Evolutionary conservation across 2,113 vertebrate genomes (phyloP).

Genomic region (Sminthopsis crassicaudata): DNA sequence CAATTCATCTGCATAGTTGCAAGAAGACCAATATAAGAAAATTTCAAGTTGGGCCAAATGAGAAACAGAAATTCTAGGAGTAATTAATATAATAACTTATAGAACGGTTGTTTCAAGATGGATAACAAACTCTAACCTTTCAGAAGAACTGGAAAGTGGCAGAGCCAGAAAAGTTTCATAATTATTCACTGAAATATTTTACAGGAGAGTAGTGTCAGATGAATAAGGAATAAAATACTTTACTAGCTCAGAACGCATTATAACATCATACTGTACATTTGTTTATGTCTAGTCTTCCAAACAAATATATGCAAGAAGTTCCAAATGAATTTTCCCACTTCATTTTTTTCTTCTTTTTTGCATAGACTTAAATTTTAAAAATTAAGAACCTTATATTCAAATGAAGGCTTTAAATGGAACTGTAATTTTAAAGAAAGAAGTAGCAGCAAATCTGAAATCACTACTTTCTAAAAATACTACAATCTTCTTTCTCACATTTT

Average conservation of each 20-base stretch:
- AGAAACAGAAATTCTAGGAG: background rate
- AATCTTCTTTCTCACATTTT: background rate
- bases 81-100: background rate
- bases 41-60: background rate
- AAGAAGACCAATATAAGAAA: background rate
- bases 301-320: constrained; percentile 9
- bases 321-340: constrained; percentile 19
- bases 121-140: background rate
- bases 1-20: background rate
- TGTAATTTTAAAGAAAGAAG: constrained; percentile 30
- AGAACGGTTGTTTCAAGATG: background rate
- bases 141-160: background rate
- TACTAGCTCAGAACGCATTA: background rate
- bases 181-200: background rate
- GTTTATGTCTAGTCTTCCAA: background rate
- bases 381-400: background rate
- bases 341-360: constrained; percentile 9
- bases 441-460: constrained; percentile 11
- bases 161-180: background rate
- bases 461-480: background rate
- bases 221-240: background rate
- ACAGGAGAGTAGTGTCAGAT: background rate
- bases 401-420: background rate
- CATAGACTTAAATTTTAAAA: constrained; percentile 15
- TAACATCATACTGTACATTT: background rate